Evolutionary conservation across 2,888 invertebrate genomes (phyloP).

Genomic region (Acronicta psi): DNA sequence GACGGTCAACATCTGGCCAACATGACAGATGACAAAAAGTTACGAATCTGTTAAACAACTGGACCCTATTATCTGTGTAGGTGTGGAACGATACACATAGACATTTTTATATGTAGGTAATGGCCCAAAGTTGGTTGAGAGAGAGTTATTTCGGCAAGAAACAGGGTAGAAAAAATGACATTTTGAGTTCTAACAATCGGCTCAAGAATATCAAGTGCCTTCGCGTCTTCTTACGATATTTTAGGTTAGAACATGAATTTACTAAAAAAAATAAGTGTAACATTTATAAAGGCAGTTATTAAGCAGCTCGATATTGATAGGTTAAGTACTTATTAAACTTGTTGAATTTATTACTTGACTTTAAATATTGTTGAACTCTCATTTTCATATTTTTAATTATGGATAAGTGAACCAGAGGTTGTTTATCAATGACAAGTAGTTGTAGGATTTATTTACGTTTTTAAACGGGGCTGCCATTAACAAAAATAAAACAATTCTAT

Average conservation of each 20-base stretch:
- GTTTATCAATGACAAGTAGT: slow-evolving; percentile 64
- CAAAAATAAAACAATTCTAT: not conserved
- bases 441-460: slow-evolving; percentile 52
- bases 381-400: slow-evolving; percentile 65
- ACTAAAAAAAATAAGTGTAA: slow-evolving; percentile 54
- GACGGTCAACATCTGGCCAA: not conserved
- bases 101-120: not conserved
- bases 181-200: slow-evolving; percentile 77
- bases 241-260: slow-evolving; percentile 62
- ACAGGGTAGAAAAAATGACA: slow-evolving; percentile 78
- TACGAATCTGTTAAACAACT: not conserved
- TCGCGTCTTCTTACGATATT: slow-evolving; percentile 60
- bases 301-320: slow-evolving; percentile 64
- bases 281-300: slow-evolving; percentile 51
- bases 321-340: slow-evolving; percentile 56
- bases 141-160: slow-evolving; percentile 37
- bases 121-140: slow-evolving; percentile 4
- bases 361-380: slow-evolving; percentile 81
- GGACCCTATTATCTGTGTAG: not conserved
- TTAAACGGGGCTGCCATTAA: slow-evolving; percentile 42
- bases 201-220: slow-evolving; percentile 75
- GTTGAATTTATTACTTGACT: slow-evolving; percentile 69
- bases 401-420: slow-evolving; percentile 62
- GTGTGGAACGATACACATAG: not conserved
- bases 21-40: not conserved